phyloP scores from a whole-genome alignment of 2,797 vertebrate genomes.

The Oreochromis grahami region DNA sequence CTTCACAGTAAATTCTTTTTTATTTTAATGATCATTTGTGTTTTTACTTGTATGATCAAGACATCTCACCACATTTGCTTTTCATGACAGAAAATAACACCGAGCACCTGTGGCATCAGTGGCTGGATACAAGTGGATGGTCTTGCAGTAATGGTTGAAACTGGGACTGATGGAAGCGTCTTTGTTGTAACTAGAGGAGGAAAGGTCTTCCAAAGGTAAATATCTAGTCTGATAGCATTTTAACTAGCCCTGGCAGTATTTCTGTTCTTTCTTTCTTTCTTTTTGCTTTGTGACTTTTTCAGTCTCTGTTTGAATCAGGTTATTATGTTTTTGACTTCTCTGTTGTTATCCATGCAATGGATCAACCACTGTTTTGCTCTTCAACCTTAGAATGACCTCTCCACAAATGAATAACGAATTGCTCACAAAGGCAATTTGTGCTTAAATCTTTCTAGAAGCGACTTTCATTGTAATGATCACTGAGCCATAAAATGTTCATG shows the following conservation, averaged over 20 bases:
- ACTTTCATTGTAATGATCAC: not conserved
- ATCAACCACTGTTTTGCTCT: not conserved
- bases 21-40: not conserved
- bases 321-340: not conserved
- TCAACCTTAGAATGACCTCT: not conserved
- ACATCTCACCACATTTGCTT: not conserved
- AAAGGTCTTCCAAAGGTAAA: not conserved
- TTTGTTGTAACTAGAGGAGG: fast-evolving
- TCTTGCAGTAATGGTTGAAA: not conserved
- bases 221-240: not conserved
- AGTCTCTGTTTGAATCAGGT: not conserved
- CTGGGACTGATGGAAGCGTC: not conserved
- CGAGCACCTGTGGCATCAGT: not conserved
- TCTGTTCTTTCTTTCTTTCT: not conserved
- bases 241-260: not conserved
- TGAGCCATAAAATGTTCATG: not conserved
- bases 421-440: not conserved
- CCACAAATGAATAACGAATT: not conserved
- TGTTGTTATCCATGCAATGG: not conserved
- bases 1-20: not conserved
- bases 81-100: not conserved
- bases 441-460: not conserved
- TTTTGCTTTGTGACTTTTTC: not conserved
- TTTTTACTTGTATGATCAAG: not conserved
- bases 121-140: fast-evolving